Evolutionary conservation across 2,113 vertebrate species (phyloP), one percentile per base, ranked within the genome.

Genomic region (Tetrao urogallus): DNA sequence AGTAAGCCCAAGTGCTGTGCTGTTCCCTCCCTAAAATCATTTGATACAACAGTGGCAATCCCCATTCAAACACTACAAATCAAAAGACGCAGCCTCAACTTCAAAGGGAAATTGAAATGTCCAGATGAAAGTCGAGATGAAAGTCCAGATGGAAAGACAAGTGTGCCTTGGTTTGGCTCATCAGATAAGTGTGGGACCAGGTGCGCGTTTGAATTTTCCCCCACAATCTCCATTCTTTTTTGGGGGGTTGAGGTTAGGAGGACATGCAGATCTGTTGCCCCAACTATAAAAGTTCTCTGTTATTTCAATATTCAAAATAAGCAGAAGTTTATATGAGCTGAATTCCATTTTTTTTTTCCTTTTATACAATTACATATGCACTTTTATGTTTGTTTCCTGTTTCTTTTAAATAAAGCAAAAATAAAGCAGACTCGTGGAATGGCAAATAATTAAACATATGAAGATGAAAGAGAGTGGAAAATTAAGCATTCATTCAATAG

Each of bases 11-110:
- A 97, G 83, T 15, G 7, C 81, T 86, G 66, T 56, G 84, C 65
- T 82, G 96, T 97, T 97, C 94, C 94, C 96, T 97, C 93, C 90
- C 95, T 95, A 95, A 97, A 97, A 98, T 86, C 89, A 60, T 96
- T 96, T 96, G 92, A 94, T 95, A 78, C 90, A 92, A 86, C 74
- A 88, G 95, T 89, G 88, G 83, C 48, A 7, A 95, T 93, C 92
- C 88, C 80, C 91, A 54, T 87, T 94, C 81, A 94, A 92, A 94
- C 42, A n/a, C 95, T 93, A 93, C 94, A 97, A 97, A 96, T 97
- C 96, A 96, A 91, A 94, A 94, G 92, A 63, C 80, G 89, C 79
- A 94, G 74, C 71, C 74, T 84, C 80, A 92, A 96, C 90, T 95
- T 98, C 91, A 95, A 96, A 98, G 95, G 90, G 92, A 97, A 97